Percentiles rank a stretch among this genome's conserved stretches.
phyloP scores from a whole-genome alignment of 2,888 invertebrate genomes.

The Lasioglossum lativentre region DNA sequence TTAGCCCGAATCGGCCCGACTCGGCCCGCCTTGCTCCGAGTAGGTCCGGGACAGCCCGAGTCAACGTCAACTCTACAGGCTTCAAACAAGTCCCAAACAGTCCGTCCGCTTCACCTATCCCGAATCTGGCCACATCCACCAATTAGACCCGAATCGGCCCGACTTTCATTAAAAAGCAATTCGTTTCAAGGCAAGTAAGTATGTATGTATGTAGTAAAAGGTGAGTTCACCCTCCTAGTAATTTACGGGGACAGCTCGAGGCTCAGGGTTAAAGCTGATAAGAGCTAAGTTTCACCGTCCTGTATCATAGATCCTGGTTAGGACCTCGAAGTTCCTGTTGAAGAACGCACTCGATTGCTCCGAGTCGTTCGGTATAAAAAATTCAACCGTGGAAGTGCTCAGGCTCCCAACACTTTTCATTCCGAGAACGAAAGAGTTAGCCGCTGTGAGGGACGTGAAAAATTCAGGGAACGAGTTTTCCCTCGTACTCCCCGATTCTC shows the following conservation, averaged over 20 bases:
- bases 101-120: no score
- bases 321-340: neutral
- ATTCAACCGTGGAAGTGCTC: constrained; percentile 4
- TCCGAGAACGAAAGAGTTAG: constrained; percentile 15
- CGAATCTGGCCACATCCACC: no score
- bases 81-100: no score
- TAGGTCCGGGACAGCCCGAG: no score
- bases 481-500: neutral
- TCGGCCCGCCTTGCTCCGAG: no score
- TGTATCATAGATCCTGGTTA: neutral
- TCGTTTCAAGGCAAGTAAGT: neutral
- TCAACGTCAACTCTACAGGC: no score
- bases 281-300: neutral
- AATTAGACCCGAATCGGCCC: neutral
- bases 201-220: neutral
- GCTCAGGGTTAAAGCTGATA: neutral
- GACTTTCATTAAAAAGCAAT: neutral
- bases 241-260: neutral
- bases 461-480: constrained; percentile 10
- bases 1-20: no score
- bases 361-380: constrained; percentile 26
- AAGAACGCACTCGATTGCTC: neutral
- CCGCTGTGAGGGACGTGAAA: constrained; percentile 4
- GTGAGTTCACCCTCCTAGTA: neutral
- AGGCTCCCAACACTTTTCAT: constrained; percentile 26